Evolutionary conservation across 2,797 vertebrate species (phyloP).

Genomic region (Chaenodraco wilsoni): DNA sequence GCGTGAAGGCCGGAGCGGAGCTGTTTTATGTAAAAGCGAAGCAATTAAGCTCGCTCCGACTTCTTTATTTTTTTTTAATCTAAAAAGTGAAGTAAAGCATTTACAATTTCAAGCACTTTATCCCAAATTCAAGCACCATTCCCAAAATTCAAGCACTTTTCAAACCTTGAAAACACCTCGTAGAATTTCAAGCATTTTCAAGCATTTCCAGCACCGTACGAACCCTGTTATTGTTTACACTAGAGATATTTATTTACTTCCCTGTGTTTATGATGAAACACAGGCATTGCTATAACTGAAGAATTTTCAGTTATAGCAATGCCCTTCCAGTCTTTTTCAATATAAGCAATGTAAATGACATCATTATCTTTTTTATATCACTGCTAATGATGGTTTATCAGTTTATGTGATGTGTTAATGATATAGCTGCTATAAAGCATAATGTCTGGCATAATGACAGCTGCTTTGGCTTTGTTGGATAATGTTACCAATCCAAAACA

Average conservation of each 20-base stretch:
- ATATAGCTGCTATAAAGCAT: conserved; percentile 43
- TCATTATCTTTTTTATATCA: conserved; percentile 4
- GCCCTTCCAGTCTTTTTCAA: neutral
- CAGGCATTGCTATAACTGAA: neutral
- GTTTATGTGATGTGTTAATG: conserved; percentile 34
- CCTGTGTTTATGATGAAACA: neutral
- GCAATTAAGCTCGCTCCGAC: too few species aligned
- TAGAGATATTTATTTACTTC: neutral
- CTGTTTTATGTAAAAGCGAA: too few species aligned
- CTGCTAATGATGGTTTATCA: conserved; percentile 26
- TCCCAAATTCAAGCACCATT: too few species aligned
- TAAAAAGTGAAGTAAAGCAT: too few species aligned
- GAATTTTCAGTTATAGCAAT: neutral
- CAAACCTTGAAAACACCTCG: too few species aligned
- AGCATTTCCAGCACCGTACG: too few species aligned
- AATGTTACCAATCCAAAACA: neutral
- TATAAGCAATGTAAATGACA: neutral
- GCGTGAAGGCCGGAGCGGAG: too few species aligned
- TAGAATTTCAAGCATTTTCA: too few species aligned
- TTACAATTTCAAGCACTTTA: too few species aligned
- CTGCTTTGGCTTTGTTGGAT: neutral
- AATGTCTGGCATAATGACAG: neutral
- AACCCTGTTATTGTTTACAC: neutral
- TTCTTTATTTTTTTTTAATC: too few species aligned
- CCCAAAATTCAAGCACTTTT: too few species aligned